phyloP scores from a whole-genome alignment of 1,140 invertebrate genomes.

The Rhynchophorus ferrugineus region DNA sequence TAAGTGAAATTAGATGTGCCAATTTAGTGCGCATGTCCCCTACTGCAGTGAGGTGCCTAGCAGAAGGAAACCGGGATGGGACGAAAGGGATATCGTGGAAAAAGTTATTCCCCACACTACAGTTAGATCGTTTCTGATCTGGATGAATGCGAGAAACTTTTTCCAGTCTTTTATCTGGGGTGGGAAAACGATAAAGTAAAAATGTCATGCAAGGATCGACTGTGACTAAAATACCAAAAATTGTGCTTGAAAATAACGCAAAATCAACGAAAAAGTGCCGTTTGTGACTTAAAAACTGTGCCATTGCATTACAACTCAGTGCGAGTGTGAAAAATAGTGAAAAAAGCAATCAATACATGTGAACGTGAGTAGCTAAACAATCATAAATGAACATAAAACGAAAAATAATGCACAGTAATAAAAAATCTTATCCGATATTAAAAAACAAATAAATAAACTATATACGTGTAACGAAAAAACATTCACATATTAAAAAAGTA shows the following conservation, averaged over 20 bases:
- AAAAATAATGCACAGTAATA: slow-evolving; percentile 24
- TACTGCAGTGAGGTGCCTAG: slow-evolving; percentile 41
- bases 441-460: slow-evolving; percentile 21
- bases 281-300: slow-evolving; percentile 45
- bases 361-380: slow-evolving; percentile 54
- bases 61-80: slow-evolving; percentile 30
- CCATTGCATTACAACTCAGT: slow-evolving; percentile 56
- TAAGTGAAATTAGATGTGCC: slow-evolving; percentile 37
- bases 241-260: slow-evolving; percentile 47
- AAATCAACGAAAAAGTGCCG: slow-evolving; percentile 44
- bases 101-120: too few species aligned
- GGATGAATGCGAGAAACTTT: too few species aligned
- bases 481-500: slow-evolving; percentile 4
- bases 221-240: slow-evolving; percentile 39
- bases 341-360: slow-evolving; percentile 59
- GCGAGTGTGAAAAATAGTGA: slow-evolving; percentile 48
- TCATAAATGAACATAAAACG: slow-evolving; percentile 38
- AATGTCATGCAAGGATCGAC: slow-evolving; percentile 11
- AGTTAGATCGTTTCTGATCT: too few species aligned
- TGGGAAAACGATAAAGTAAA: slow-evolving; percentile 15
- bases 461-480: slow-evolving; percentile 13
- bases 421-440: slow-evolving; percentile 11
- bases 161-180: slow-evolving; percentile 4
- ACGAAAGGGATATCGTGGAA: slow-evolving; percentile 12
- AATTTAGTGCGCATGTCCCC: slow-evolving; percentile 42